Percentiles rank a stretch among this genome's conserved stretches.
phyloP scores from a whole-genome alignment of 1,140 invertebrate genomes.

The Drosophila grimshawi region DNA sequence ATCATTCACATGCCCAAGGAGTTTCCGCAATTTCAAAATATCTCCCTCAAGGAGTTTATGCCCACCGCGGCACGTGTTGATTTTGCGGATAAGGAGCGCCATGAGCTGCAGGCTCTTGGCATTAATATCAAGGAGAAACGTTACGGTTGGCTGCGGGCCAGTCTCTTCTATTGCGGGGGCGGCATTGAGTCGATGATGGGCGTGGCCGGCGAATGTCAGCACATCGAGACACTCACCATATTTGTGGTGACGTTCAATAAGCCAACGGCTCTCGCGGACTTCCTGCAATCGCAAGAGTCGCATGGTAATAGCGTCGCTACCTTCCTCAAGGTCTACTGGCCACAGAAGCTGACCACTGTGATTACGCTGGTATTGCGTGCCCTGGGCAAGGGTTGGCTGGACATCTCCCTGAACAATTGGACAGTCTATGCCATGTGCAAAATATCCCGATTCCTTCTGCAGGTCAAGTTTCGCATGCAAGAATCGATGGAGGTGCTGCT shows the following conservation, averaged over 20 bases:
- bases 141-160: conserved; percentile 41
- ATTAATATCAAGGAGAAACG: conserved; percentile 52
- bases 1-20: conserved; percentile 76
- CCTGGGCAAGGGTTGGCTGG: conserved; percentile 77
- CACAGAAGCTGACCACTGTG: conserved; percentile 58
- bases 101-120: conserved; percentile 36
- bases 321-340: conserved; percentile 72
- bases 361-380: conserved; percentile 64
- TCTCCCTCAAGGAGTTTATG: conserved; percentile 59
- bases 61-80: conserved; percentile 45
- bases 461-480: conserved; percentile 80
- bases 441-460: conserved; percentile 70
- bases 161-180: conserved; percentile 65
- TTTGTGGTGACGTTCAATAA: conserved; percentile 70
- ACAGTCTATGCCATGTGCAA: conserved; percentile 74
- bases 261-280: conserved; percentile 59
- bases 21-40: conserved; percentile 66
- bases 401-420: conserved; percentile 67
- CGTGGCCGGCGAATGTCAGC: conserved; percentile 64
- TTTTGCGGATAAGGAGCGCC: conserved; percentile 47
- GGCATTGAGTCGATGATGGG: conserved; percentile 72
- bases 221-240: conserved; percentile 63
- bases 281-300: conserved; percentile 64
- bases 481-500: conserved; percentile 77
- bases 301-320: conserved; percentile 66